Conservation (phyloP, 2,888 invertebrate species). For the Mimachlamys varia region DNA sequence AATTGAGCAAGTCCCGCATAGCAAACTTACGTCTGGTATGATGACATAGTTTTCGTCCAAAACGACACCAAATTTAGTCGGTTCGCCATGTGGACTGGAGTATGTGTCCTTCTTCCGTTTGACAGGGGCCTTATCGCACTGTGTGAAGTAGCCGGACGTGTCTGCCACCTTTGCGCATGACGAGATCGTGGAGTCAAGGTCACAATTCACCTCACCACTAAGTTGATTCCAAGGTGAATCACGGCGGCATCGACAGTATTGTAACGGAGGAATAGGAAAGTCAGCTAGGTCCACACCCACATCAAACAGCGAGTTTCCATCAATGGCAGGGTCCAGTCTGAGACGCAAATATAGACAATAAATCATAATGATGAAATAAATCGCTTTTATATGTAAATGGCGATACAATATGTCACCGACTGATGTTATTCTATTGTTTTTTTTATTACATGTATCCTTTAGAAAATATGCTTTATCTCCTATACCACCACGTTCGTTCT, state of each 20-base stretch:
- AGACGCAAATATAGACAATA: not conserved
- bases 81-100: not conserved
- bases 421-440: no score
- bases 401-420: no score
- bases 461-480: no score
- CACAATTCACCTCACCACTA: not conserved
- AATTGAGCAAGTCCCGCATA: no score
- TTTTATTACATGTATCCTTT: no score
- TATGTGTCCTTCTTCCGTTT: not conserved
- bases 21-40: not conserved
- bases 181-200: not conserved
- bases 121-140: not conserved
- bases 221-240: not conserved
- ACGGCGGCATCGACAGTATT: not conserved
- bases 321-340: not conserved
- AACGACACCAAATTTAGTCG: conserved; percentile 22
- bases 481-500: no score
- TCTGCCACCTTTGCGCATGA: not conserved
- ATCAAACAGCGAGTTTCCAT: conserved; percentile 5
- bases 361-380: no score
- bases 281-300: not conserved
- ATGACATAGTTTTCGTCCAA: not conserved
- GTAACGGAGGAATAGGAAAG: not conserved
- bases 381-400: no score
- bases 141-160: not conserved